Base-by-base conservation (phyloP, 2,888 invertebrate genomes). In the Rutpela maculata region DNA sequence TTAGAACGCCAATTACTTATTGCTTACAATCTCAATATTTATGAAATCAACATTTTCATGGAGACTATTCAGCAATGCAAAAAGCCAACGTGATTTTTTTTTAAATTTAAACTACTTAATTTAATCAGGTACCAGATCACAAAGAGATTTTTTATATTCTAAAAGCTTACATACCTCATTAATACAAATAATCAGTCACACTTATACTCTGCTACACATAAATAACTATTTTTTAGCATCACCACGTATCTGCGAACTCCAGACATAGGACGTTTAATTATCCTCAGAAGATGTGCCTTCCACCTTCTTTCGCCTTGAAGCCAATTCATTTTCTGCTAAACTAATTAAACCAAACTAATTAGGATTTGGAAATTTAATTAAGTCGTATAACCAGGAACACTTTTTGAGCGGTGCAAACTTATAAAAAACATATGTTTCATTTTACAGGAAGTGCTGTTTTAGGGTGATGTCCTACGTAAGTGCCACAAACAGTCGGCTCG, bases 201-300 rank as follows among this genome's bases (percentile, higher is more conserved):
- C 9, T 35, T 35, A 35, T 5, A 35, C 31, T 6, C 6, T 50
- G 5, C n/a, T 50, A 6, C 50, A 50, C 50, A 50, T 50, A 50
- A 50, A 50, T 50, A 50, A 50, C 15, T 50, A 26, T 50, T 50
- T 50, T 50, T 50, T 50, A 4, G 50, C 50, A n/a, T 12, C 50
- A n/a, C 50, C 50, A n/a, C 50, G 50, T 50, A 50, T 50, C 12
- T 50, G 50, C n/a, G 19, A 67, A 19, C 69, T 74, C 57, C 76
- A 71, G 74, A 76, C 59, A 71, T 76, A 74, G 70, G 63, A 73
- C 73, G 70, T 76, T 78, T 78, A 78, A 78, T 78, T 78, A 76
- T 75, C 38, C 76, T 62, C 59, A 56, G 69, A 70, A 74, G 76
- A 76, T 73, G 73, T 69, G 69, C 73, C 62, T 74, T 50, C 31